Evolutionary conservation across 1,140 invertebrate genomes (phyloP), one percentile per base, ranked within the genome.

Genomic region (Megathymus violae): DNA sequence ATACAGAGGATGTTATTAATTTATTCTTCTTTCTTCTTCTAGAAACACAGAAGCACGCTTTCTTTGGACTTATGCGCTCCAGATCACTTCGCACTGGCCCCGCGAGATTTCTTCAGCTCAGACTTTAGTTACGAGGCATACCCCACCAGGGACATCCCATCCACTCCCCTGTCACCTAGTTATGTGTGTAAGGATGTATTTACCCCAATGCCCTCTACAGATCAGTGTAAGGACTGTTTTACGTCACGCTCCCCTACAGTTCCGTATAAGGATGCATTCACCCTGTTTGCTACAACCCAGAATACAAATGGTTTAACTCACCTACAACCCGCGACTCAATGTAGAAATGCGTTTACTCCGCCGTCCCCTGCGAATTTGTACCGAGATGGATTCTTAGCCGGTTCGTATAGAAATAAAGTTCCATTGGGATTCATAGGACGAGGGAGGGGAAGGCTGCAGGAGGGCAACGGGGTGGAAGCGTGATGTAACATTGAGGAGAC

Each of bases 131-230:
- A 48, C 22, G 66, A 68, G 7, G 61, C 63, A 15, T 62, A 38
- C 11, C 66, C 66, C 0, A 64, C 66, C 2, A 38, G 66, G 41
- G 66, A 68, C 25, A 13, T 56, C 1, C 44, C 16, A 43, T 54
- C n/a, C 5, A 14, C 17, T 13, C 9, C 4, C 10, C 27, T 9
- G 3, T 31, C 27, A 4, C 27, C 27, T 31, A 31, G 4, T 31
- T 31, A 31, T 25, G 22, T 25, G 4, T 31, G 10, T 11, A 36
- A 36, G 7, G 7, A 4, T 36, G 1, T 1, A 11, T 11, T 36
- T 36, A 36, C 34, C 34, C 34, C 34, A 11, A 1, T 11, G 9
- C 11, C 10, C 34, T n/a, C 34, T 36, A 9, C 7, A 31, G 7
- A 31, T 31, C 4, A 31, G 27, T 9, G 7, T 9, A 31, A 31